A percentile compares a stretch with the other conserved stretches of the same genome.
These are phyloP conservation scores for Cantharis nigra DNA, from an alignment of 2,888 invertebrate species.

Conservation along the genomic window DNA sequence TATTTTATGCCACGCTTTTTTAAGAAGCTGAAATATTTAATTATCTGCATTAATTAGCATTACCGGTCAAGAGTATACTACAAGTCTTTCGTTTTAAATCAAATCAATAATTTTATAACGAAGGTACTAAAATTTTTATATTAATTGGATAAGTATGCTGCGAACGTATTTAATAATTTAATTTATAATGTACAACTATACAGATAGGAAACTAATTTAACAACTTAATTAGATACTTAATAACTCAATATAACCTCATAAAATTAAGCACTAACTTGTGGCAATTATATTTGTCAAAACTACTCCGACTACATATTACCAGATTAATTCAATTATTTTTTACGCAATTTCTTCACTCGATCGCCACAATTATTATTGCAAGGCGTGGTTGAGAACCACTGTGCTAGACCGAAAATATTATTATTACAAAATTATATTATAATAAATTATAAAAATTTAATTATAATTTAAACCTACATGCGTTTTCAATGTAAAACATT, in stretches of 20 bases:
- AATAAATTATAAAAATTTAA: neutral
- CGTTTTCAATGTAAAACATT: neutral
- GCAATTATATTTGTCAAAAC: neutral
- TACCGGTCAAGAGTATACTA: slow-evolving; percentile 17
- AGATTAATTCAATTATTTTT: neutral
- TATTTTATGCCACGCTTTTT: slow-evolving; percentile 25
- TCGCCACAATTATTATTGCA: neutral
- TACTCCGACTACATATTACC: neutral
- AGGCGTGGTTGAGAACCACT: neutral
- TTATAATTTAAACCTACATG: neutral
- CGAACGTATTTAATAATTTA: neutral
- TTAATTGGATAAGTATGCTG: slow-evolving; percentile 16
- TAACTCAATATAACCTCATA: neutral
- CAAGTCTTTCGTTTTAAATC: slow-evolving; percentile 30
- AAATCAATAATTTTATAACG: slow-evolving; percentile 23
- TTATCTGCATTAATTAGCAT: slow-evolving; percentile 34
- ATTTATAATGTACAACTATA: neutral
- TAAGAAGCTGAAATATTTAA: slow-evolving; percentile 30
- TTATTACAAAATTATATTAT: neutral
- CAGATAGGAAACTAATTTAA: neutral
- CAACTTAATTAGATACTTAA: neutral
- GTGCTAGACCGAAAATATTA: neutral
- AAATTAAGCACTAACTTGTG: neutral
- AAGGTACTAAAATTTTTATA: slow-evolving; percentile 17
- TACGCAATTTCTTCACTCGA: neutral